Evolutionary conservation across 2,888 invertebrate genomes (phyloP), one percentile per base, ranked within the genome.

Genomic region (Tuberolachnus salignus): DNA sequence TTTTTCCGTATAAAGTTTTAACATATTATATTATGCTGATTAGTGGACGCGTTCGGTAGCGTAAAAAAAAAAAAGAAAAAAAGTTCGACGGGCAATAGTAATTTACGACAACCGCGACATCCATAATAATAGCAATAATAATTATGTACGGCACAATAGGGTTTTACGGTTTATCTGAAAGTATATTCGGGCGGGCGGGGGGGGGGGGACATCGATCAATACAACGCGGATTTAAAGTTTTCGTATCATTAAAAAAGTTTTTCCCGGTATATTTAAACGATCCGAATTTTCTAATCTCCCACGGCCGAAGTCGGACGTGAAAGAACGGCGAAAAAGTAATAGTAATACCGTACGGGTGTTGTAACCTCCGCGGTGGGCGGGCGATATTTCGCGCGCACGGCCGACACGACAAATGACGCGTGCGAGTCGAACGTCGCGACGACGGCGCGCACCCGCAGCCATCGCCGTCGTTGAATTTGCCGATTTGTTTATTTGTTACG

Each of bases 221-320:
- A 59, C n/a, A n/a, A n/a, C n/a, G 49, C n/a, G 71, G 46, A 71
- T 71, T 71, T 71, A 71, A 71, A 71, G 71, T 71, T 71, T 26
- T 71, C n/a, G 71, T 59, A 42, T 57, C 71, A 59, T 71, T 71
- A 59, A 59, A 71, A 71, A 71, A n/a, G n/a, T n/a, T n/a, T n/a
- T n/a, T n/a, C n/a, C n/a, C n/a, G n/a, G 71, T 71, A 59, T 71
- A 71, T 26, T 46, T 49, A 59, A 71, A 71, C 71, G 71, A 71
- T 26, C n/a, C n/a, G n/a, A 71, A 59, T 59, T 46, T 71, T 71
- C 59, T 59, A 71, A 71, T 71, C 57, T 71, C 44, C 13, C 26
- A 26, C n/a, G n/a, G n/a, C n/a, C n/a, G n/a, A 21, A 10, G 23
- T n/a, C 23, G 14, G 26, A 6, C 57, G 57, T 46, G 57, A 1